These are phyloP conservation scores for Cheilosia soror DNA, from an alignment of 2,888 invertebrate genomes.

Conservation along the genomic window DNA sequence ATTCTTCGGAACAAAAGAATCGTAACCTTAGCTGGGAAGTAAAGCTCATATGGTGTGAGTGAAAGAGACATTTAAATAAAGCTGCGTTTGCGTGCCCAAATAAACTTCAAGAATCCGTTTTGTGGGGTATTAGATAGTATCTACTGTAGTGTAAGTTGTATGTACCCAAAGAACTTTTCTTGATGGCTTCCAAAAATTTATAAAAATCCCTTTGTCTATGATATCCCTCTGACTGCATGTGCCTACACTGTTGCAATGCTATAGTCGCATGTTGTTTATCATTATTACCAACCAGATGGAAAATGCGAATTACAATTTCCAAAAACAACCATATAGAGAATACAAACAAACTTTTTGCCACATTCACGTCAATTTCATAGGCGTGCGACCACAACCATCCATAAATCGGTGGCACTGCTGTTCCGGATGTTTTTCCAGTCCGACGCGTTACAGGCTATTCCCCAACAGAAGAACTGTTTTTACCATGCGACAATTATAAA, in stretches of 20 bases:
- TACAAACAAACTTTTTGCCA: conserved; percentile 3
- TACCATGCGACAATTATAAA: conserved; percentile 28
- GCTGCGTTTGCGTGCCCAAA: no score
- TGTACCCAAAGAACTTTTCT: no score
- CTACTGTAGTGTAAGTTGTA: no score
- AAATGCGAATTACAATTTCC: neutral
- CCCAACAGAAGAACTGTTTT: conserved; percentile 38
- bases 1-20: neutral
- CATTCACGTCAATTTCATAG: conserved; percentile 13
- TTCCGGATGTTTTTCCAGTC: conserved; percentile 43
- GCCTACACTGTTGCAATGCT: neutral
- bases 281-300: neutral
- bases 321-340: neutral
- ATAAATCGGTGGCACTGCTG: conserved; percentile 21
- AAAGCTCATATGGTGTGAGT: neutral
- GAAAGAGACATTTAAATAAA: neutral
- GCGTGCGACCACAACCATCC: conserved; percentile 19
- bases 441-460: neutral
- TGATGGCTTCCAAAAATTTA: neutral
- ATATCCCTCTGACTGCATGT: neutral
- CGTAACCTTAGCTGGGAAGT: neutral
- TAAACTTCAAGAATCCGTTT: no score
- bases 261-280: neutral
- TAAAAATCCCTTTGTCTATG: neutral
- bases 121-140: no score